Conservation (phyloP, 2,797 vertebrate species). For the Hybognathus amarus region DNA sequence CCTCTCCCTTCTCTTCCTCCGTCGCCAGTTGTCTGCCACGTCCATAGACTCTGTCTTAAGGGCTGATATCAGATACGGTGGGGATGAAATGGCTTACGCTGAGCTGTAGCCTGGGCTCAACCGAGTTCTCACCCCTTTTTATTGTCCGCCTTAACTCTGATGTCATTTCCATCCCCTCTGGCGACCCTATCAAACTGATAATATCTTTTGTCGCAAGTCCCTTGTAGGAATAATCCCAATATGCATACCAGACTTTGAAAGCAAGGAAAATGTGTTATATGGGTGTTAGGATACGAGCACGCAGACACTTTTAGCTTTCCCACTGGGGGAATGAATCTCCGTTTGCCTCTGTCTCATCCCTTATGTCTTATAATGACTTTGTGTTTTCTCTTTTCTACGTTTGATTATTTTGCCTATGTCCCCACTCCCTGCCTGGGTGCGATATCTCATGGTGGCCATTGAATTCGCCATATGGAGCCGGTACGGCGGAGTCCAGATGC, state of each 20-base stretch:
- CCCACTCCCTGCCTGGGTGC: conserved; percentile 43
- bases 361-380: conserved; percentile 48
- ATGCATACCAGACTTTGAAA: conserved; percentile 45
- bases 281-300: conserved; percentile 35
- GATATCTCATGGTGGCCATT: conserved; percentile 45
- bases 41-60: conserved; percentile 53
- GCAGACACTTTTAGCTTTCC: conserved; percentile 31
- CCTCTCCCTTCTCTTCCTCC: conserved; percentile 26
- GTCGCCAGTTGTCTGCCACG: conserved; percentile 50
- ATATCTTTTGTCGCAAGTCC: conserved; percentile 51
- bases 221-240: conserved; percentile 51
- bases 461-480: conserved; percentile 38
- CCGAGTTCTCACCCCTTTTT: conserved; percentile 42
- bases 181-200: conserved; percentile 53
- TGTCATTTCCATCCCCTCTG: conserved; percentile 58
- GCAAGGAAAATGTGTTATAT: conserved; percentile 39
- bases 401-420: conserved; percentile 43
- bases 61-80: conserved; percentile 55
- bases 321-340: conserved; percentile 37
- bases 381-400: conserved; percentile 42
- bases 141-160: conserved; percentile 53
- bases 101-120: conserved; percentile 30
- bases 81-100: conserved; percentile 52
- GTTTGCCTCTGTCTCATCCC: conserved; percentile 36
- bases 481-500: conserved; percentile 55